phyloP scores from a whole-genome alignment of 2,113 vertebrate genomes.

The Ammodytes marinus region DNA sequence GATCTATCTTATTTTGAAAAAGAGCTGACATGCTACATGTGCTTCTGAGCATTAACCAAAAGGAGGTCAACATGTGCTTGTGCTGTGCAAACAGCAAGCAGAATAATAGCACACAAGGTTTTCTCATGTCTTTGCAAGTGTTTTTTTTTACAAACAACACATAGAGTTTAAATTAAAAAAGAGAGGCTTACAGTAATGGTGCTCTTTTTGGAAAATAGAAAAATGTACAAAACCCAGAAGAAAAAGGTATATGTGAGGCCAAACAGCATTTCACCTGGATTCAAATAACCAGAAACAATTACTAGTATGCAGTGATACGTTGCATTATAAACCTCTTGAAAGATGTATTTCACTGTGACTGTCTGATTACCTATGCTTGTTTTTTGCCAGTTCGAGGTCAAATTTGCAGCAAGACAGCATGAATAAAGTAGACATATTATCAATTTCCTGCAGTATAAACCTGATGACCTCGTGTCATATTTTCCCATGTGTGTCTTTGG shows the following conservation, averaged over 20 bases:
- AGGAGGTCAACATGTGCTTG: constrained; percentile 7
- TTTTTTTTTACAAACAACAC: neutral
- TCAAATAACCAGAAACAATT: neutral
- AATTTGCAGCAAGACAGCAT: neutral
- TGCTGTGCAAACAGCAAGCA: constrained; percentile 19
- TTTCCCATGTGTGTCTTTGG: neutral
- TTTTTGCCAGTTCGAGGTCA: neutral
- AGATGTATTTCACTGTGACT: neutral
- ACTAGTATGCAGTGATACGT: neutral
- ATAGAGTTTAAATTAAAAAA: neutral
- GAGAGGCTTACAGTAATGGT: neutral
- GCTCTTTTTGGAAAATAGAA: neutral
- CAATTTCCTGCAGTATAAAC: neutral
- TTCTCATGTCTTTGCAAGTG: constrained; percentile 3
- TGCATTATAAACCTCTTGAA: neutral
- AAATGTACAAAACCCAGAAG: neutral
- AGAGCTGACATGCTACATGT: neutral
- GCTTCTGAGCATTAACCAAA: constrained; percentile 11
- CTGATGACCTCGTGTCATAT: neutral
- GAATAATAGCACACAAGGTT: constrained; percentile 1
- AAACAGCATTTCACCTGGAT: neutral
- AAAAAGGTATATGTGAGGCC: neutral
- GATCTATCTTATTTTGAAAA: neutral
- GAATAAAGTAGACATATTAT: neutral
- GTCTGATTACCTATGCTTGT: neutral